phyloP scores from a whole-genome alignment of 2,113 vertebrate genomes.

The Emydura subglobosa region DNA sequence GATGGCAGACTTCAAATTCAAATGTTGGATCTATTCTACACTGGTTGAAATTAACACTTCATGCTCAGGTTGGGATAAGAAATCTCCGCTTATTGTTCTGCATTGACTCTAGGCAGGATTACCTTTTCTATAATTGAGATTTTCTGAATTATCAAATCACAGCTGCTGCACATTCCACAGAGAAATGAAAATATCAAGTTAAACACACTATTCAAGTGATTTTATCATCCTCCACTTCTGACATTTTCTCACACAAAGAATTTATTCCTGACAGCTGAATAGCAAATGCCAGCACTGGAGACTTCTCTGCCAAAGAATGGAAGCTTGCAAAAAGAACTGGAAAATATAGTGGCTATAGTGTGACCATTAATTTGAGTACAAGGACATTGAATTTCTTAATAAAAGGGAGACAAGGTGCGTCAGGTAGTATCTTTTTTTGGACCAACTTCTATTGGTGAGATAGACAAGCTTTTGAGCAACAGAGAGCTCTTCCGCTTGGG shows the following conservation, averaged over 20 bases:
- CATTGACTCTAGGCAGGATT: background rate
- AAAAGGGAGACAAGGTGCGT: background rate
- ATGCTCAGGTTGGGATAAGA: background rate
- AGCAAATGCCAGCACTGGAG: background rate
- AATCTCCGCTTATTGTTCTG: background rate
- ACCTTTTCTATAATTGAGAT: background rate
- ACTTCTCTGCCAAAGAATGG: background rate
- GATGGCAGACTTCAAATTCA: background rate
- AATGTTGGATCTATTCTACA: background rate
- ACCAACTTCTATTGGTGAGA: background rate
- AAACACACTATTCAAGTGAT: background rate
- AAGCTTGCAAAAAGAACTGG: background rate
- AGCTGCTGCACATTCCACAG: background rate
- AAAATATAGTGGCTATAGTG: background rate
- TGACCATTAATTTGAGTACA: background rate
- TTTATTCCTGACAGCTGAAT: background rate
- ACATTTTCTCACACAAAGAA: background rate
- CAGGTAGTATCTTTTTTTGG: background rate
- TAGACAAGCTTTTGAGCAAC: background rate
- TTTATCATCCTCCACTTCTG: background rate
- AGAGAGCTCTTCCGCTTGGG: background rate
- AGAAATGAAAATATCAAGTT: background rate
- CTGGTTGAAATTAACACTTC: background rate
- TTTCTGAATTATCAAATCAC: background rate
- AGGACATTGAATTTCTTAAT: background rate